phyloP scores from a whole-genome alignment of 2,113 vertebrate genomes.

The Progne subis region DNA sequence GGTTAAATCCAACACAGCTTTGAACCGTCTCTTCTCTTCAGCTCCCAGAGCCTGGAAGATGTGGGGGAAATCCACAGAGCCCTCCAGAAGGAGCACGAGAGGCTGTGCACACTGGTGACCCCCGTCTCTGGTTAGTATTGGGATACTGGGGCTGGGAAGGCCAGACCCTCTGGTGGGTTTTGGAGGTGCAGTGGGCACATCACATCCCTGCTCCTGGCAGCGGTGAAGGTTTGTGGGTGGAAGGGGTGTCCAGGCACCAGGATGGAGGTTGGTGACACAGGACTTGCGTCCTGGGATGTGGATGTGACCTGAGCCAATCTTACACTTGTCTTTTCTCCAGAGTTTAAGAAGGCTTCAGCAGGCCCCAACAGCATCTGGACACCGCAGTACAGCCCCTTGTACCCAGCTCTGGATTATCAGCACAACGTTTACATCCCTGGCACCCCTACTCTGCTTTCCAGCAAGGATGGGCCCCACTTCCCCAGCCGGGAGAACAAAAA shows the following conservation, averaged over 20 bases:
- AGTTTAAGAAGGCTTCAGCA: conserved; percentile 83
- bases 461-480: conserved; percentile 76
- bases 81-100: conserved; percentile 84
- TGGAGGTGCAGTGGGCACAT: background rate
- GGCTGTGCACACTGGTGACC: conserved; percentile 72
- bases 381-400: conserved; percentile 80
- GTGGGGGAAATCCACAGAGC: conserved; percentile 79
- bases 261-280: background rate
- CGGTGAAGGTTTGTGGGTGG: background rate
- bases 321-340: conserved; percentile 50
- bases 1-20: background rate
- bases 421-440: conserved; percentile 91
- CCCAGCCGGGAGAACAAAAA: conserved; percentile 85
- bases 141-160: background rate
- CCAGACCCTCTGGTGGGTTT: fast-evolving
- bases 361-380: conserved; percentile 81
- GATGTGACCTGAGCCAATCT: background rate
- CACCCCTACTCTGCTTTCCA: conserved; percentile 83
- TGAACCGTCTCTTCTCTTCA: conserved; percentile 48
- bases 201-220: background rate
- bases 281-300: background rate
- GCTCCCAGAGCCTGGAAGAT: conserved; percentile 89
- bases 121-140: conserved; percentile 83
- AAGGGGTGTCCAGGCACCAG: background rate
- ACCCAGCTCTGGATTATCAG: conserved; percentile 85